phyloP scores from a whole-genome alignment of 2,797 vertebrate genomes.

The Tadarida brasiliensis region DNA sequence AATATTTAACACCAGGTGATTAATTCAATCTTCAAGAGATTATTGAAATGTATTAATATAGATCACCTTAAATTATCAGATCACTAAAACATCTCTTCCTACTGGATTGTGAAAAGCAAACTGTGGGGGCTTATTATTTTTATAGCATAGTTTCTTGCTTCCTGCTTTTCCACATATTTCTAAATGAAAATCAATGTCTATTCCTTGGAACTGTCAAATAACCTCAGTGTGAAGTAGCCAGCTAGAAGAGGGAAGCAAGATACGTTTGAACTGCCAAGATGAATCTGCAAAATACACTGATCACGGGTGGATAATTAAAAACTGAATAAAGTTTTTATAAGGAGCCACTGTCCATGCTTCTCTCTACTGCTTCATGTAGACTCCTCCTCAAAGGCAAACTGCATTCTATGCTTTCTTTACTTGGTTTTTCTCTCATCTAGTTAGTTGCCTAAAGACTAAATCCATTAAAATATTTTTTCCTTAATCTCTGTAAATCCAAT shows the following conservation, averaged over 20 bases:
- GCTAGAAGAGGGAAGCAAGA: not conserved
- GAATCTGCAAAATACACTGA: not conserved
- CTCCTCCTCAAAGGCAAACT: not conserved
- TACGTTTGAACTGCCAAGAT: not conserved
- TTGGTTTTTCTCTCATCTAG: not conserved
- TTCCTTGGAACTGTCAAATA: not conserved
- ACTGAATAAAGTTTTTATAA: not conserved
- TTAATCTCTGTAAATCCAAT: not conserved
- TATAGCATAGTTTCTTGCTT: not conserved
- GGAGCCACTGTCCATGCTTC: not conserved
- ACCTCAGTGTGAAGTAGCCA: not conserved
- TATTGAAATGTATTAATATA: not conserved
- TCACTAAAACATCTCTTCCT: not conserved
- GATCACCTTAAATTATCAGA: not conserved
- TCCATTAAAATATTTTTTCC: not conserved
- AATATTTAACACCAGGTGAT: not conserved
- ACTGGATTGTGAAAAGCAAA: not conserved
- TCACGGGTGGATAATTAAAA: not conserved
- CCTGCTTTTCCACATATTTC: not conserved
- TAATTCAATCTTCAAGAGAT: not conserved
- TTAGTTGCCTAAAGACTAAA: not conserved
- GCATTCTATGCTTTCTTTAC: not conserved
- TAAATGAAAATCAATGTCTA: not conserved
- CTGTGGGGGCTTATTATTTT: not conserved
- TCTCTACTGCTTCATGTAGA: not conserved